These are phyloP conservation scores for Heliconius cydno DNA, from an alignment of 2,888 invertebrate species.

Conservation along the genomic window DNA sequence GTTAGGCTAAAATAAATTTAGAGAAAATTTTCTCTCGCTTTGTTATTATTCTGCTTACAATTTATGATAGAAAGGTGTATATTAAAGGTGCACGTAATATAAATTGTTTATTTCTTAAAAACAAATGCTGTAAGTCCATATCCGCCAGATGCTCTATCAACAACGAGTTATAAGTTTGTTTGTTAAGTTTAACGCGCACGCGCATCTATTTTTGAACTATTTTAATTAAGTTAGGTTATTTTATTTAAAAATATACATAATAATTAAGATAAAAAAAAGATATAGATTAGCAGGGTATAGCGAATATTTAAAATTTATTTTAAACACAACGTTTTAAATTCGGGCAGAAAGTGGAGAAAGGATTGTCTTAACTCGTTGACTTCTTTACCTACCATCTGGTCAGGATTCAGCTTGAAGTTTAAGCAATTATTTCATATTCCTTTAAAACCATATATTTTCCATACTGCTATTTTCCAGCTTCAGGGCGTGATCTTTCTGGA, in stretches of 20 bases:
- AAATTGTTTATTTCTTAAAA: slow-evolving; percentile 23
- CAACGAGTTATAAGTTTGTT: slow-evolving; percentile 58
- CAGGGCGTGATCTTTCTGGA: slow-evolving; percentile 50
- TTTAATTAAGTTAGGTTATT: slow-evolving; percentile 48
- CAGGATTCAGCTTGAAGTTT: no score
- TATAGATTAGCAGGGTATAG: no score
- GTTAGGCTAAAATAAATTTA: not conserved
- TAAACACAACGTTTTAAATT: no score
- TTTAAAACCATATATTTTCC: slow-evolving; percentile 60
- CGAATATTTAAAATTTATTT: no score
- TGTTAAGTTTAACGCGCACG: slow-evolving; percentile 60
- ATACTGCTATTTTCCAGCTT: slow-evolving; percentile 60
- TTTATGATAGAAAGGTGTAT: not conserved
- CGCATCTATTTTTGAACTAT: slow-evolving; percentile 72
- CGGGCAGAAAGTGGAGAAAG: no score
- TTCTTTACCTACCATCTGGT: no score
- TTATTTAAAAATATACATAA: no score
- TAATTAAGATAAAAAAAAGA: no score
- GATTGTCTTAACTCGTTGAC: no score
- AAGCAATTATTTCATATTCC: no score
- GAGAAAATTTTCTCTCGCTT: not conserved
- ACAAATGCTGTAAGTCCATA: slow-evolving; percentile 43
- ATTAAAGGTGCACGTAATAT: not conserved
- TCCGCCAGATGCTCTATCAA: slow-evolving; percentile 68
- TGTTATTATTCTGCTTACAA: not conserved